Percentiles rank a stretch among this genome's conserved stretches.
Conservation (phyloP, 1,140 invertebrate genomes). For the Anastrepha ludens region DNA sequence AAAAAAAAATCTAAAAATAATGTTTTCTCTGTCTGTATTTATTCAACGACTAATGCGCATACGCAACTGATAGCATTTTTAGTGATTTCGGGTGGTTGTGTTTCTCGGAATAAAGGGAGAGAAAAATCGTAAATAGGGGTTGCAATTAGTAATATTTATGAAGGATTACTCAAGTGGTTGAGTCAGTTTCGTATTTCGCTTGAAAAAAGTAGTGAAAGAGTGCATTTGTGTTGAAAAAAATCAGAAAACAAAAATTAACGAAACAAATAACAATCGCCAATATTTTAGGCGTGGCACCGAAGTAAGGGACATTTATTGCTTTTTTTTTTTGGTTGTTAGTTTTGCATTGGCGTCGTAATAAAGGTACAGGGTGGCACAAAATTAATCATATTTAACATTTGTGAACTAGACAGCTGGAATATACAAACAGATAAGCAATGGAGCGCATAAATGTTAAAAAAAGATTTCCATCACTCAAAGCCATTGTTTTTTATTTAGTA, state of each 20-base stretch:
- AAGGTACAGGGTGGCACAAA: neutral
- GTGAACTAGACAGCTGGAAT: too few species aligned
- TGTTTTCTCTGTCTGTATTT: neutral
- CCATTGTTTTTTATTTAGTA: too few species aligned
- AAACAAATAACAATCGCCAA: neutral
- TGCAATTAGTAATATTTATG: neutral
- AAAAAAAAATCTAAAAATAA: neutral
- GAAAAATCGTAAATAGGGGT: neutral
- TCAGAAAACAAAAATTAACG: neutral
- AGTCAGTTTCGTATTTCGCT: neutral
- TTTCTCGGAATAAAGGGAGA: neutral
- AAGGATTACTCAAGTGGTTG: neutral
- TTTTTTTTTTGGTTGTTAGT: neutral
- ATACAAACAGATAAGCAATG: too few species aligned
- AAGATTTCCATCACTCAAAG: too few species aligned
- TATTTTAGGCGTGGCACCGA: slow-evolving; percentile 6
- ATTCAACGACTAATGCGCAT: neutral
- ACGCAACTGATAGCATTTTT: slow-evolving; percentile 20
- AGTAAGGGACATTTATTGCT: neutral
- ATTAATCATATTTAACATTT: too few species aligned
- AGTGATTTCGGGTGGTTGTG: neutral
- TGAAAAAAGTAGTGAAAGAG: neutral
- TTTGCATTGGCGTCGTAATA: neutral
- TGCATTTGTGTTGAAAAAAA: neutral
- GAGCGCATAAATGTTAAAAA: too few species aligned